Evolutionary conservation across 2,797 vertebrate species (phyloP).

Genomic region (Botia kubotai): DNA sequence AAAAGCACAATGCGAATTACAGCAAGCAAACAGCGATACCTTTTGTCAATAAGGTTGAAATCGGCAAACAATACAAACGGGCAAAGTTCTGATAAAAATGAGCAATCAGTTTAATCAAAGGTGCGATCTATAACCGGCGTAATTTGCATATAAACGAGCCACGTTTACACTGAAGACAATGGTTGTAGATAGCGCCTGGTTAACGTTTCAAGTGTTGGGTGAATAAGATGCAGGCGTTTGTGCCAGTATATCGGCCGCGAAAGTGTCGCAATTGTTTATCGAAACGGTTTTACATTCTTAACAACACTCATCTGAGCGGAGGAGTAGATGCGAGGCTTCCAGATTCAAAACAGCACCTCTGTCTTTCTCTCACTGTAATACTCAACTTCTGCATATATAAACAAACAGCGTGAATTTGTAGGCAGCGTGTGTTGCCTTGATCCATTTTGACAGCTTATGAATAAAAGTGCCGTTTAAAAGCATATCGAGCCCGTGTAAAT

Average conservation of each 20-base stretch:
- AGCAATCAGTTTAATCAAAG: not conserved
- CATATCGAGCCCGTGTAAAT: conserved; percentile 70
- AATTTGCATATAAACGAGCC: conserved; percentile 43
- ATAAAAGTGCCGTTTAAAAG: conserved; percentile 76
- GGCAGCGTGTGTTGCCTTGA: conserved; percentile 70
- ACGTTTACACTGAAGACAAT: conserved; percentile 23
- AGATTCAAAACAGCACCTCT: conserved; percentile 1
- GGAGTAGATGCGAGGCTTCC: not conserved
- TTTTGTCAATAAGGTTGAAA: conserved; percentile 29
- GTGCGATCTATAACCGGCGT: conserved; percentile 26
- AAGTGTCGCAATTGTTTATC: not conserved
- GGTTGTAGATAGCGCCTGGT: not conserved
- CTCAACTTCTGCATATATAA: conserved; percentile 70
- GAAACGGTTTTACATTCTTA: not conserved
- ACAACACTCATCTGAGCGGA: not conserved
- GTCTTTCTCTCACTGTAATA: conserved; percentile 1
- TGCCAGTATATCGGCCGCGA: not conserved
- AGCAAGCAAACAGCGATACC: conserved; percentile 12
- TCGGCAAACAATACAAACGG: not conserved
- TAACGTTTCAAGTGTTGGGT: not conserved
- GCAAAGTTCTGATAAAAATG: not conserved
- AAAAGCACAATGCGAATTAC: conserved; percentile 20
- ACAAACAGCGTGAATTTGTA: conserved; percentile 72
- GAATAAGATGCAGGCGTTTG: too few relatives aligned
- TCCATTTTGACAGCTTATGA: conserved; percentile 80